phyloP scores from a whole-genome alignment of 2,797 vertebrate species.

The Thalassophryne amazonica region DNA sequence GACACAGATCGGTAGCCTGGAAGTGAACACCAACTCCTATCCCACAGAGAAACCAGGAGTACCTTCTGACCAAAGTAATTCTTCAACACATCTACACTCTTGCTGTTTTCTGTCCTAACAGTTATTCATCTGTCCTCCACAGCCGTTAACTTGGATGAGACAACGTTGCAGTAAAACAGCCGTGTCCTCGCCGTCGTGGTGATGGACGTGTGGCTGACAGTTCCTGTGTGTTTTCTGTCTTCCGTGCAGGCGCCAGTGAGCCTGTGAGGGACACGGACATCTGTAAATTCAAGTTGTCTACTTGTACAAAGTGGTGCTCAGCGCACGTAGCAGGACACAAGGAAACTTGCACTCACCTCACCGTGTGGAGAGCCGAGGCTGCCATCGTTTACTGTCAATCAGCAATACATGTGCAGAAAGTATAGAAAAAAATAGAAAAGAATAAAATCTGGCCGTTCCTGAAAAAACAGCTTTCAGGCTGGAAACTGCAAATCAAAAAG shows the following conservation, averaged over 20 bases:
- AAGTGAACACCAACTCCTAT: too few relatives aligned
- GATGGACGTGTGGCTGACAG: constrained; percentile 48
- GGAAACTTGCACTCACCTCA: constrained; percentile 43
- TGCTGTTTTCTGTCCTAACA: constrained; percentile 14
- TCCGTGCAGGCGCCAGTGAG: constrained; percentile 60
- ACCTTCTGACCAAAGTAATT: neutral
- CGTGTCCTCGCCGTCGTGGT: constrained; percentile 4
- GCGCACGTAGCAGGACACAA: constrained; percentile 30
- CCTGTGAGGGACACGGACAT: constrained; percentile 66
- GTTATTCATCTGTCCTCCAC: constrained; percentile 24
- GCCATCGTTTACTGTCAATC: constrained; percentile 60
- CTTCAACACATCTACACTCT: neutral
- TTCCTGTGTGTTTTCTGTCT: constrained; percentile 12
- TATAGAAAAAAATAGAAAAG: too few relatives aligned
- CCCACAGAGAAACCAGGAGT: neutral
- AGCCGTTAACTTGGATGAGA: neutral
- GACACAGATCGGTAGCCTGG: too few relatives aligned
- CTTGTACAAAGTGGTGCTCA: constrained; percentile 42
- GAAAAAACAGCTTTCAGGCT: too few relatives aligned
- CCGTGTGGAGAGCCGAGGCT: constrained; percentile 45
- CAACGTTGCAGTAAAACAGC: neutral
- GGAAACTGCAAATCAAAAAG: too few relatives aligned
- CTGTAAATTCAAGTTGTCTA: constrained; percentile 48
- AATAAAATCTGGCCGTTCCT: too few relatives aligned
- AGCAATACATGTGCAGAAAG: too few relatives aligned